These are phyloP conservation scores for Notamacropus eugenii DNA, from an alignment of 2,797 vertebrate species.

Conservation along the genomic window DNA sequence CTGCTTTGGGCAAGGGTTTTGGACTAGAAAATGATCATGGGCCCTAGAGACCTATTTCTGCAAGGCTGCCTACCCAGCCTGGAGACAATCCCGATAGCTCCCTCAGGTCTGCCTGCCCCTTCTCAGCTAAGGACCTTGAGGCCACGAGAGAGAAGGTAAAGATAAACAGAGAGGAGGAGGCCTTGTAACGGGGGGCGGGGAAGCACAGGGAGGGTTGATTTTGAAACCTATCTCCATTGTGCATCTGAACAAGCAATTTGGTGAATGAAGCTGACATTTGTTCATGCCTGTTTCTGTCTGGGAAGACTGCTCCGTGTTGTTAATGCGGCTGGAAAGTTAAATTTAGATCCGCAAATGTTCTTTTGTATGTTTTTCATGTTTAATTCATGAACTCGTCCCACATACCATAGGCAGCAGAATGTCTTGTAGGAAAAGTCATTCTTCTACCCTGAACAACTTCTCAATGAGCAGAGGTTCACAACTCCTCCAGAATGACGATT, in stretches of 20 bases:
- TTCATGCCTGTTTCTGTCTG: neutral
- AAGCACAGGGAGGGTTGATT: slow-evolving; percentile 21
- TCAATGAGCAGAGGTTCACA: neutral
- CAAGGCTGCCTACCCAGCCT: neutral
- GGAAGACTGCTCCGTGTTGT: neutral
- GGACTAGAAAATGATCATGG: neutral
- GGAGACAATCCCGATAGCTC: neutral
- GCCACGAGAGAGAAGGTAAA: neutral
- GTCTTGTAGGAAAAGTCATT: neutral
- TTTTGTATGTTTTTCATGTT: neutral
- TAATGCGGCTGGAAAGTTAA: slow-evolving; percentile 1
- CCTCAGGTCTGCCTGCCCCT: neutral
- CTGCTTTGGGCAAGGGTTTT: neutral
- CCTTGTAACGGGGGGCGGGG: neutral
- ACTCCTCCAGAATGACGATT: slow-evolving; percentile 39
- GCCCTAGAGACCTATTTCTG: neutral
- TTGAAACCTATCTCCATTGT: neutral
- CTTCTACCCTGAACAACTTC: neutral
- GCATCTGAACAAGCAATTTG: slow-evolving; percentile 41
- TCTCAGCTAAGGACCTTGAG: neutral
- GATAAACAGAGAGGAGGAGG: neutral
- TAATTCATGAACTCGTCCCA: neutral
- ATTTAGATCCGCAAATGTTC: slow-evolving; percentile 9
- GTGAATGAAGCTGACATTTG: slow-evolving; percentile 31
- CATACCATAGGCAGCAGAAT: neutral